Conservation (phyloP, 2,113 vertebrate species). For the Scortum barcoo region DNA sequence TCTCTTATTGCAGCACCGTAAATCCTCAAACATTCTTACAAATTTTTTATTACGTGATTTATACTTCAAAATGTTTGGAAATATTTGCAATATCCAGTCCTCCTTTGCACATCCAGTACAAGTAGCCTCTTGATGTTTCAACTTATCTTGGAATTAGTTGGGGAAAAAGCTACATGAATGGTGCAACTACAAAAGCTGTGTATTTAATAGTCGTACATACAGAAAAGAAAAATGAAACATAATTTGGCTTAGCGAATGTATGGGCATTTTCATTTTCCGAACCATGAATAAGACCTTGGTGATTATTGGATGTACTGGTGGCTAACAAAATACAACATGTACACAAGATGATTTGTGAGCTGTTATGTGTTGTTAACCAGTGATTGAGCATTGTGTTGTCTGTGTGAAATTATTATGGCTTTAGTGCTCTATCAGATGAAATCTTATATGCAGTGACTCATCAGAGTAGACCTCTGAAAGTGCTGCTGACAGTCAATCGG, state of each 20-base stretch:
- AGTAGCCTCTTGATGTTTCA: neutral
- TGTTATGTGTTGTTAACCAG: neutral
- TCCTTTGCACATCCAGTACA: neutral
- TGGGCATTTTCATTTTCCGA: no score
- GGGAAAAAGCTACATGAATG: neutral
- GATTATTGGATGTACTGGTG: neutral
- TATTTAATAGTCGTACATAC: neutral
- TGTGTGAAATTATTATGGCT: neutral
- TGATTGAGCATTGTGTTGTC: neutral
- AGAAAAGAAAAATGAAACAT: neutral
- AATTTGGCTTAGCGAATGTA: no score
- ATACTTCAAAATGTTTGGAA: neutral
- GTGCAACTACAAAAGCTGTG: neutral
- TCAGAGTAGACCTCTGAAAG: neutral
- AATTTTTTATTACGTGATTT: conserved; percentile 16
- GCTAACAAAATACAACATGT: neutral
- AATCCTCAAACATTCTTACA: neutral
- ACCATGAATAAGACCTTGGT: neutral
- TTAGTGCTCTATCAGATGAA: neutral
- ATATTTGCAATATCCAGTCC: conserved; percentile 3
- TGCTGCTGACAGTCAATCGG: neutral
- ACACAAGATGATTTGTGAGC: neutral
- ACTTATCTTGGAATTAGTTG: neutral
- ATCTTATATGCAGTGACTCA: conserved; percentile 12
- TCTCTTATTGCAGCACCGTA: conserved; percentile 12